Base-by-base conservation (phyloP, 1,140 invertebrate genomes). In the Orchestia grillus region DNA sequence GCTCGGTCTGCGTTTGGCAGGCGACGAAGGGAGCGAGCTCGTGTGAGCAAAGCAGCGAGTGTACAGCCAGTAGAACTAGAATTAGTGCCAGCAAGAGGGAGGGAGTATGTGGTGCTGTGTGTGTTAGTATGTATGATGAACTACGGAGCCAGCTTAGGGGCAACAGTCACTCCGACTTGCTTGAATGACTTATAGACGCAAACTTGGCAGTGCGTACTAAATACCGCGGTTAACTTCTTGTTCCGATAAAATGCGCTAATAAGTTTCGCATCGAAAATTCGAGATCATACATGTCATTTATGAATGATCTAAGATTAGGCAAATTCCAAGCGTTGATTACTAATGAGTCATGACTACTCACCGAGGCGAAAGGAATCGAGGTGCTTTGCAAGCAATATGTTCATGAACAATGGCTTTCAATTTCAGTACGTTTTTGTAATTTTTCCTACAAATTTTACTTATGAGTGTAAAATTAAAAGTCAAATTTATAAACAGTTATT, bases 1-100 rank as follows among this genome's bases (percentile, higher is more conserved):
- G 92, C 92, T 94, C 47, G 44, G 41, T 47, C 92, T 44, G 43
- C 92, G 92, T 94, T 94, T 94, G 92, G 92, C 92, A 94, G 92
- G 92, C 92, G 92, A 94, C 44, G 92, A 94, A 94, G 92, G 92
- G 44, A 94, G 6, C 43, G 92, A 47, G 92, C 44, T n/a, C 44
- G 44, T 44, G 44, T 45, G 92, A 94, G 43, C 92, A 94, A 94
- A 94, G 92, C 41, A 40, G 43, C 44, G 43, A 47, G 92, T 94
- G 92, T 94, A 94, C 92, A 47, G 92, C 92, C 92, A 94, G 92
- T 94, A 44, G 92, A 94, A 94, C 92, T 94, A 94, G 92, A 94
- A 94, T 94, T 94, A 94, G 92, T 94, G 92, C 92, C 92, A 94
- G 92, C 92, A 94, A 91, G 92, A 94, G 92, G 92, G 92, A 94